Evolutionary conservation across 2,113 vertebrate species (phyloP).

Genomic region (Oreochromis tanganicae): DNA sequence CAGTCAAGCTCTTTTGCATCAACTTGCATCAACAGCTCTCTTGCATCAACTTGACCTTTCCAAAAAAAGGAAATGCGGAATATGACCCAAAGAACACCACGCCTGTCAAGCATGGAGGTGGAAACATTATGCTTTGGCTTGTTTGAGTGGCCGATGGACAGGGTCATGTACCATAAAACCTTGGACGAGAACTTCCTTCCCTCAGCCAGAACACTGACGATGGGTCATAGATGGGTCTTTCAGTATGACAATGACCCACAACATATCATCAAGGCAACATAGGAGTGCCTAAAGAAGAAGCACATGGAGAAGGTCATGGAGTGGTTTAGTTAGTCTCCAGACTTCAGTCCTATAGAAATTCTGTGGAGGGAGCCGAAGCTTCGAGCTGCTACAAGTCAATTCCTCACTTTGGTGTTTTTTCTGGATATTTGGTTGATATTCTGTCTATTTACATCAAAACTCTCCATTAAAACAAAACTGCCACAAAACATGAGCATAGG

Average conservation of each 20-base stretch:
- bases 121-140: neutral
- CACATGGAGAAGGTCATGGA: neutral
- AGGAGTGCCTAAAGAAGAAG: neutral
- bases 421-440: neutral
- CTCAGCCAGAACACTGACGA: no score
- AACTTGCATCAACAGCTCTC: neutral
- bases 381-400: neutral
- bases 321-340: neutral
- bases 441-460: neutral
- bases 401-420: neutral
- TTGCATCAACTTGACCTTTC: neutral
- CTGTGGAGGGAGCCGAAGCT: neutral
- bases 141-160: neutral
- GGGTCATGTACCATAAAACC: neutral
- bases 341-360: neutral
- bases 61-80: neutral
- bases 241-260: neutral
- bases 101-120: accelerated
- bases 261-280: neutral
- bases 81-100: neutral
- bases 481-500: neutral
- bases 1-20: neutral
- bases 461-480: neutral
- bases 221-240: neutral
- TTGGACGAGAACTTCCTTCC: neutral